Evolutionary conservation across 2,113 vertebrate genomes (phyloP).

Genomic region (Forbesichthys papilliferus): DNA sequence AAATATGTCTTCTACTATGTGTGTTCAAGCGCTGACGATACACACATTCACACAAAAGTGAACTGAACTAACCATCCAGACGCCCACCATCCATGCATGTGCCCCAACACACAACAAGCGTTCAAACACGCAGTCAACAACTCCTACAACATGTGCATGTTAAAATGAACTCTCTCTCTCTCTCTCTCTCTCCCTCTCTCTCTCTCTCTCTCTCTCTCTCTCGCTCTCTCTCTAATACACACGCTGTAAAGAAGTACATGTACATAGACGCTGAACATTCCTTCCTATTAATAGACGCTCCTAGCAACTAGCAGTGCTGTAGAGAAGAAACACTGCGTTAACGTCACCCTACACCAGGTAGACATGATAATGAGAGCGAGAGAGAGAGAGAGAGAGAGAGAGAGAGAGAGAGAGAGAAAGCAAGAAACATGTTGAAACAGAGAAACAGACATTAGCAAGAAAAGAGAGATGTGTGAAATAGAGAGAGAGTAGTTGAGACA

Average conservation of each 20-base stretch:
- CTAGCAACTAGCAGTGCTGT: slow-evolving; percentile 49
- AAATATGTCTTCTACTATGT: too few species aligned
- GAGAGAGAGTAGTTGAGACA: slow-evolving; percentile 1
- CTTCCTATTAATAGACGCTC: slow-evolving; percentile 63
- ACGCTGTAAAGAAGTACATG: slow-evolving; percentile 56
- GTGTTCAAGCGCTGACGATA: neutral
- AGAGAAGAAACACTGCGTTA: slow-evolving; percentile 54
- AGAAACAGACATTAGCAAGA: neutral
- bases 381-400: neutral
- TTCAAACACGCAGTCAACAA: too few species aligned
- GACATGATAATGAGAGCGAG: neutral
- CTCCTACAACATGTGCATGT: too few species aligned
- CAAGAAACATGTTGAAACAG: neutral
- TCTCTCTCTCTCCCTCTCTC: too few species aligned
- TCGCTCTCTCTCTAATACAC: neutral
- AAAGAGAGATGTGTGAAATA: neutral
- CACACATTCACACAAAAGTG: slow-evolving; percentile 5
- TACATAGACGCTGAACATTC: slow-evolving; percentile 52
- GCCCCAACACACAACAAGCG: too few species aligned
- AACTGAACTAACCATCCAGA: too few species aligned
- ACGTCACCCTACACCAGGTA: slow-evolving; percentile 40
- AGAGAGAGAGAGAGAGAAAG: neutral
- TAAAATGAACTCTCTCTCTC: neutral
- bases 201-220: neutral
- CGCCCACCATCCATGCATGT: too few species aligned